Evolutionary conservation across 2,888 invertebrate species (phyloP).

Genomic region (Polylopha cassiicola): DNA sequence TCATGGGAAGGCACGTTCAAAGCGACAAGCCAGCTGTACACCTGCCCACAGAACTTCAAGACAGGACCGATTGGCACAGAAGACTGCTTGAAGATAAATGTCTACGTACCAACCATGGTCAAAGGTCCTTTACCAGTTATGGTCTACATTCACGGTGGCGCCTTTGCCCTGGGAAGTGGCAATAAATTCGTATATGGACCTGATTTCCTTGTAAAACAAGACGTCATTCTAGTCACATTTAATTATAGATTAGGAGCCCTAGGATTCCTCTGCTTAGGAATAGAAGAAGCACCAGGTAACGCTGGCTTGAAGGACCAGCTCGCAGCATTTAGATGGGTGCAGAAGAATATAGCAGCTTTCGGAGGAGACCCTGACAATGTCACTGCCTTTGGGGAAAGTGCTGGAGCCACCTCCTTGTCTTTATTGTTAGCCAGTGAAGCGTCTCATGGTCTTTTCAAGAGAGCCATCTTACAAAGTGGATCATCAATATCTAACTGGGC

Average conservation of each 20-base stretch:
- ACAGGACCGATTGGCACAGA: constrained; percentile 49
- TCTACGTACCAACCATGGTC: constrained; percentile 50
- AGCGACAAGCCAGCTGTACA: constrained; percentile 51
- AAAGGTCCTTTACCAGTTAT: constrained; percentile 52
- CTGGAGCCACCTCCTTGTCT: constrained; percentile 55
- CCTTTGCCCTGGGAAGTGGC: constrained; percentile 58
- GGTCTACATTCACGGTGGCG: constrained; percentile 67
- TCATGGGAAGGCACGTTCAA: constrained; percentile 58
- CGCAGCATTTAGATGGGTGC: constrained; percentile 64
- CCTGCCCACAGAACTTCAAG: constrained; percentile 48
- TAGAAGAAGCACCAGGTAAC: constrained; percentile 65
- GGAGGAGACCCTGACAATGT: constrained; percentile 65
- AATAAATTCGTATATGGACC: constrained; percentile 58
- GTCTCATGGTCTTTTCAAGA: constrained; percentile 54
- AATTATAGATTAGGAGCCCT: constrained; percentile 63
- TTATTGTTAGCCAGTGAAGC: constrained; percentile 48
- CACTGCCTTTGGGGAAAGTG: constrained; percentile 67
- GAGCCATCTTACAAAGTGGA: constrained; percentile 63
- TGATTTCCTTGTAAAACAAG: constrained; percentile 54
- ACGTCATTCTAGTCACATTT: constrained; percentile 61
- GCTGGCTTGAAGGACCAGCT: constrained; percentile 66
- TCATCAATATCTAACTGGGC: constrained; percentile 58
- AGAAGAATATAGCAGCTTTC: constrained; percentile 62
- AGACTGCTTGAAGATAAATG: constrained; percentile 61
- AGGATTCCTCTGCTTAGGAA: constrained; percentile 61